Conservation (phyloP, 2,113 vertebrate species). For the Nannospalax galili region DNA sequence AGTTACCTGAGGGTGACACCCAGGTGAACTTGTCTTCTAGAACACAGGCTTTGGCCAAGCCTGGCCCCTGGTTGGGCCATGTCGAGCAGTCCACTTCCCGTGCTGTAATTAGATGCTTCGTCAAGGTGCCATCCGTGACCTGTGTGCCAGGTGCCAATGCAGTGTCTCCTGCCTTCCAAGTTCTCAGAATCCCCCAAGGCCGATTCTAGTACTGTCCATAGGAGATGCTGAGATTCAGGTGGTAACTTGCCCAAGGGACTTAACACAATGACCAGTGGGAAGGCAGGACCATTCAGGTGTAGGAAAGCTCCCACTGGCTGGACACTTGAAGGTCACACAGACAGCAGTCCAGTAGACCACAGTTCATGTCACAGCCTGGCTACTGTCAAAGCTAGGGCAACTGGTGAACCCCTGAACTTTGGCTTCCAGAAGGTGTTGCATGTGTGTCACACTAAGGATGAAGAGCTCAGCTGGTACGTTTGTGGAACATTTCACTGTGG, state of each 20-base stretch:
- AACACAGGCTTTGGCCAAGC: too few relatives aligned
- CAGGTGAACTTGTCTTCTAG: not conserved
- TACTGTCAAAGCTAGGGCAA: too few relatives aligned
- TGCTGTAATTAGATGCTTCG: not conserved
- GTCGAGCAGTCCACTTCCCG: not conserved
- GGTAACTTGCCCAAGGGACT: not conserved
- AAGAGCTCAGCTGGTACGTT: not conserved
- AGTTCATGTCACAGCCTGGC: not conserved
- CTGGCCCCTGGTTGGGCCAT: too few relatives aligned
- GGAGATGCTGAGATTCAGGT: not conserved
- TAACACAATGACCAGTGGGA: not conserved
- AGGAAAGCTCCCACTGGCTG: not conserved
- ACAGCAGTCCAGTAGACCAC: not conserved
- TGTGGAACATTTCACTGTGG: not conserved
- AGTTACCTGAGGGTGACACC: not conserved
- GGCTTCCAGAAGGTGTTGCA: not conserved
- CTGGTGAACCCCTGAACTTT: not conserved
- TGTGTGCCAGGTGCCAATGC: not conserved
- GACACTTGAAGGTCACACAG: too few relatives aligned
- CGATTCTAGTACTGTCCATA: not conserved
- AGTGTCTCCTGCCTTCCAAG: not conserved
- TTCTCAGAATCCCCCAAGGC: too few relatives aligned
- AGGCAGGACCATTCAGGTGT: not conserved
- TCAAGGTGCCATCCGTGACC: accelerated
- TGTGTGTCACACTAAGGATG: not conserved